Conservation (phyloP, 2,797 vertebrate genomes). For the Limnodromus scolopaceus region DNA sequence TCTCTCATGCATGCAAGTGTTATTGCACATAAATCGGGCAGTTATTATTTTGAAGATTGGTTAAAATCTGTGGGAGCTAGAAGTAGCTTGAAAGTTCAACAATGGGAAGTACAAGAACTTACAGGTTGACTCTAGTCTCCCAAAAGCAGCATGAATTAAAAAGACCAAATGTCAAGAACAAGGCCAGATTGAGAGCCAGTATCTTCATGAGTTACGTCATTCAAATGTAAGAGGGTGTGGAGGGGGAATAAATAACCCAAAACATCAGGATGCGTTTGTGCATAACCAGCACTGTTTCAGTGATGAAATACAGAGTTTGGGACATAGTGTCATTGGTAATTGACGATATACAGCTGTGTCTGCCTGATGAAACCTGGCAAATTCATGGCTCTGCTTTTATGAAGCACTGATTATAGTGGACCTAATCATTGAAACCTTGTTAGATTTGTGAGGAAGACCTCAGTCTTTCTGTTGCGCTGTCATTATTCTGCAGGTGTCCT, state of each 20-base stretch:
- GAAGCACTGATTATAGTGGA: neutral
- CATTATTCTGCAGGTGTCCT: neutral
- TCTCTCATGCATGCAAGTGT: neutral
- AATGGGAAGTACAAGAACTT: neutral
- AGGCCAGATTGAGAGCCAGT: neutral
- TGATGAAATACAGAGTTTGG: neutral
- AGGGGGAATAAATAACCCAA: neutral
- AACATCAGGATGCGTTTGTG: neutral
- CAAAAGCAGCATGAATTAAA: neutral
- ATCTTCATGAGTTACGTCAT: neutral
- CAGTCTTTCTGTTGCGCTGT: neutral
- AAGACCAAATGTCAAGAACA: neutral
- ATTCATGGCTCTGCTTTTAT: neutral
- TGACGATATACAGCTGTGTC: neutral
- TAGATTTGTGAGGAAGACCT: neutral
- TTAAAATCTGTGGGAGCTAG: neutral
- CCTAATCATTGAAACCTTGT: neutral
- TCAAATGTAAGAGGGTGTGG: neutral
- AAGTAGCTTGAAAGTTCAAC: neutral
- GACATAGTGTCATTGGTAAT: neutral
- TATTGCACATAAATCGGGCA: neutral
- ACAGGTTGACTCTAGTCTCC: neutral
- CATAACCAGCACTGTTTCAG: neutral
- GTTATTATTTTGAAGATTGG: neutral
- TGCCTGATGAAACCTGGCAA: neutral